Conservation (phyloP, 1,140 invertebrate genomes). For the Euschistus heros region DNA sequence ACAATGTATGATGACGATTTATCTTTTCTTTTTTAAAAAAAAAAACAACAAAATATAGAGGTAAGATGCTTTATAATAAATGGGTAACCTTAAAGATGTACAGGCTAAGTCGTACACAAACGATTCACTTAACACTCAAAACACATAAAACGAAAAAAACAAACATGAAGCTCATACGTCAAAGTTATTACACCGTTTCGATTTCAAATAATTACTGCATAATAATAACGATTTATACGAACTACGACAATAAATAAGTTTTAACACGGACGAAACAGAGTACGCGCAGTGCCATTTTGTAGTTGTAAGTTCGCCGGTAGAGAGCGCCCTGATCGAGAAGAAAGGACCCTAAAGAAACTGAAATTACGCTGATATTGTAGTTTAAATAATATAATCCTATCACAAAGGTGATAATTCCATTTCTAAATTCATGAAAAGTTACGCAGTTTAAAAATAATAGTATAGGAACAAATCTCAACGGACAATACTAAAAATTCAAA, state of each 20-base stretch:
- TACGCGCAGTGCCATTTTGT: constrained; percentile 21
- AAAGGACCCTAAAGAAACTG: neutral
- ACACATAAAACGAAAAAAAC: neutral
- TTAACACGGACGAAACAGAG: constrained; percentile 14
- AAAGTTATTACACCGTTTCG: neutral
- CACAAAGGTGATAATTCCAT: too few species aligned
- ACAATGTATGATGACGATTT: neutral
- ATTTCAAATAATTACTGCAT: neutral
- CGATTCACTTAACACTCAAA: constrained; percentile 5
- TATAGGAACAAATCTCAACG: neutral
- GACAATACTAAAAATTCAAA: too few species aligned
- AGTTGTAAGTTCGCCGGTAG: constrained; percentile 14
- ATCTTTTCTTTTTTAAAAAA: neutral
- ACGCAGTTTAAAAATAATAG: too few species aligned
- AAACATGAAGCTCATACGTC: neutral
- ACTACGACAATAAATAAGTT: constrained; percentile 7
- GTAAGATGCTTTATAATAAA: neutral
- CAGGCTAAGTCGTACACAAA: constrained; percentile 14
- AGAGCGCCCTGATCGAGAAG: neutral
- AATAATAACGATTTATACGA: neutral
- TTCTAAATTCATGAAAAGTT: too few species aligned
- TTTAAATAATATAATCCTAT: neutral
- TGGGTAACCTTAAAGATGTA: constrained; percentile 10
- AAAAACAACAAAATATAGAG: neutral
- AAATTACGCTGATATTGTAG: neutral